A percentile compares a stretch with the other conserved stretches of the same genome.
Conservation (phyloP, 2,888 invertebrate genomes). For the Amiota communis region DNA sequence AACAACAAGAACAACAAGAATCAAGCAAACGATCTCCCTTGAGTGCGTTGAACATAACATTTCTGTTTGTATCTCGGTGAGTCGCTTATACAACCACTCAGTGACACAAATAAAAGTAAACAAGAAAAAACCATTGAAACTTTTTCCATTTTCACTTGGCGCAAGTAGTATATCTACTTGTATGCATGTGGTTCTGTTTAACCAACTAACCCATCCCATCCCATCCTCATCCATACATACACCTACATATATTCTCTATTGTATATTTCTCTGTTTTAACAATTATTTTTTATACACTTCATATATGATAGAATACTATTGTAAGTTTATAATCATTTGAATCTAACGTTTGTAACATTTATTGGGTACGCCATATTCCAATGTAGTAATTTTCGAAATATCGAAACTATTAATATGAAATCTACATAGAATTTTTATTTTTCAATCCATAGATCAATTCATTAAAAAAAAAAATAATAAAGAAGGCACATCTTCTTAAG, state of each 20-base stretch:
- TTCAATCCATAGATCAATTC: no score
- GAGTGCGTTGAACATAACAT: constrained; percentile 59
- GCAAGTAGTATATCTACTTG: constrained; percentile 36
- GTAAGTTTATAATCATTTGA: no score
- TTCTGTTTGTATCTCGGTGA: constrained; percentile 40
- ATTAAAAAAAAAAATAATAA: no score
- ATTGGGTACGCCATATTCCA: no score
- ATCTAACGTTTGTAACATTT: no score
- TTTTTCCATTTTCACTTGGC: constrained; percentile 66
- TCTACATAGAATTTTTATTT: no score
- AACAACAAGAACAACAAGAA: not conserved
- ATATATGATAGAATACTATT: no score
- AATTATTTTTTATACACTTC: no score
- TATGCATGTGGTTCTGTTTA: not conserved
- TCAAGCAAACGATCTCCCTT: constrained; percentile 60
- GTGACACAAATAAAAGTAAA: constrained; percentile 66
- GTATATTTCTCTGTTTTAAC: no score
- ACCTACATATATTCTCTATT: not conserved
- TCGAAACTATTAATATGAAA: no score
- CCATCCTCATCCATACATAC: not conserved
- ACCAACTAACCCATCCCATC: not conserved
- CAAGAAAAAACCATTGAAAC: constrained; percentile 66
- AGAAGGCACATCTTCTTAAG: no score
- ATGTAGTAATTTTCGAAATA: no score
- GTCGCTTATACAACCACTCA: constrained; percentile 64